A percentile compares a stretch with the other conserved stretches of the same genome.
Conservation (phyloP, 2,797 vertebrate species). For the Sciaenops ocellatus region DNA sequence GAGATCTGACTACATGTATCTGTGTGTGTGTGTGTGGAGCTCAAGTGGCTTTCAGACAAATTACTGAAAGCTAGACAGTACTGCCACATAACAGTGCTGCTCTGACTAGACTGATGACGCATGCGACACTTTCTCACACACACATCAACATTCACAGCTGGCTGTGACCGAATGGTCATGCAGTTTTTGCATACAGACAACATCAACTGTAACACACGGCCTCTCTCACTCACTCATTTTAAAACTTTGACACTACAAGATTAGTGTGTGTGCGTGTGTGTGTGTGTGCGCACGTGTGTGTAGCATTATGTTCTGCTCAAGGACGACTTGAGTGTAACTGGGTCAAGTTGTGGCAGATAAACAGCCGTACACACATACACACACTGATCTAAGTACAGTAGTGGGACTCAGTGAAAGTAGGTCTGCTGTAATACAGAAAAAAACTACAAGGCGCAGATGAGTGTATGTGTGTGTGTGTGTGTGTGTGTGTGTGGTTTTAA, state of each 20-base stretch:
- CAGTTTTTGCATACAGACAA: conserved; percentile 2
- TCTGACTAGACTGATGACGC: conserved; percentile 25
- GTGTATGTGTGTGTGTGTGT: conserved; percentile 26
- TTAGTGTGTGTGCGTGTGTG: not conserved
- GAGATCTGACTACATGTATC: not conserved
- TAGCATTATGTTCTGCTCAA: conserved; percentile 43
- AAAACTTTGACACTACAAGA: conserved; percentile 6
- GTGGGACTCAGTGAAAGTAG: conserved; percentile 64
- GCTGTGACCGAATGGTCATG: not conserved
- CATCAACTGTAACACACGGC: not conserved
- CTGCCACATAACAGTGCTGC: not conserved
- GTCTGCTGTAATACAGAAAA: conserved; percentile 67
- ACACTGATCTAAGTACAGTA: conserved; percentile 55
- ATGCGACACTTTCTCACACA: conserved; percentile 7
- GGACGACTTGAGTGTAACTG: conserved; percentile 54
- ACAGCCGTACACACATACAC: conserved; percentile 39
- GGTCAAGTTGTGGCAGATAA: conserved; percentile 56
- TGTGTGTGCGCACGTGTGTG: not conserved
- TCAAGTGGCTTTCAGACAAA: conserved; percentile 10
- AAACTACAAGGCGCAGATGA: conserved; percentile 47
- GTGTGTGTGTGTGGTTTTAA: conserved; percentile 15
- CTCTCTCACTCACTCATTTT: not conserved
- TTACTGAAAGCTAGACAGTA: conserved; percentile 14
- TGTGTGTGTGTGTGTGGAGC: not conserved
- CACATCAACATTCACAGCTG: not conserved